phyloP scores from a whole-genome alignment of 1,140 invertebrate genomes.

The Idris sp. region DNA sequence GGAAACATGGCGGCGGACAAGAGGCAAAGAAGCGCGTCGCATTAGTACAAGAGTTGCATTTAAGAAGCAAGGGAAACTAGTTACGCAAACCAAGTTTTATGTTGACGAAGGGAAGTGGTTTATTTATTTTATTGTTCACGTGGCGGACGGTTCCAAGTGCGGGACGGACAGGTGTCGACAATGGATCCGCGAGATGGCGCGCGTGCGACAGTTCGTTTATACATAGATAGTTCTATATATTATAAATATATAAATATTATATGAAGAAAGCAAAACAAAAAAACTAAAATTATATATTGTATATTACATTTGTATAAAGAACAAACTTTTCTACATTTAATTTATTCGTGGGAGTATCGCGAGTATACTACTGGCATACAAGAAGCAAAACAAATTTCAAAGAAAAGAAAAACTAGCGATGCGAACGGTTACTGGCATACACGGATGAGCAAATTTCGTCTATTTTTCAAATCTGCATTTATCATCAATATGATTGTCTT shows the following conservation, averaged over 20 bases:
- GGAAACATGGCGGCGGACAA: not conserved
- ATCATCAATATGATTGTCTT: slow-evolving; percentile 27
- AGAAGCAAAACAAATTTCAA: too few species aligned
- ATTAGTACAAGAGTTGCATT: slow-evolving; percentile 78
- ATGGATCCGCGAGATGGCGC: slow-evolving; percentile 24
- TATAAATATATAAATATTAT: slow-evolving; percentile 73
- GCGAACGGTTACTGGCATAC: slow-evolving; percentile 38
- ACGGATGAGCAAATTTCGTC: slow-evolving; percentile 32
- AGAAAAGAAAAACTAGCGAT: slow-evolving; percentile 25
- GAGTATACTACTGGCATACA: slow-evolving; percentile 66
- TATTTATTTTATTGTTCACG: slow-evolving; percentile 69
- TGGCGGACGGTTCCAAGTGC: slow-evolving; percentile 34
- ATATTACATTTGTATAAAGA: slow-evolving; percentile 79
- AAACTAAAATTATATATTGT: slow-evolving; percentile 75
- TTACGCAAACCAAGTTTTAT: slow-evolving; percentile 54
- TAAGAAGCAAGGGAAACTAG: slow-evolving; percentile 66
- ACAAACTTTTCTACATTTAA: slow-evolving; percentile 77
- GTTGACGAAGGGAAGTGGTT: slow-evolving; percentile 57
- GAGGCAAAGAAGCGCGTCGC: slow-evolving; percentile 60
- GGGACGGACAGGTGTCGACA: slow-evolving; percentile 17
- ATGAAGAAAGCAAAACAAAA: slow-evolving; percentile 64
- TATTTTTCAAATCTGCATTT: slow-evolving; percentile 49
- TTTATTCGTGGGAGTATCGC: slow-evolving; percentile 76
- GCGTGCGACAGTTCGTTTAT: slow-evolving; percentile 62
- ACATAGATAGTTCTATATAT: slow-evolving; percentile 73